Conservation (phyloP, 2,797 vertebrate genomes). For the Delichon dasypus region DNA sequence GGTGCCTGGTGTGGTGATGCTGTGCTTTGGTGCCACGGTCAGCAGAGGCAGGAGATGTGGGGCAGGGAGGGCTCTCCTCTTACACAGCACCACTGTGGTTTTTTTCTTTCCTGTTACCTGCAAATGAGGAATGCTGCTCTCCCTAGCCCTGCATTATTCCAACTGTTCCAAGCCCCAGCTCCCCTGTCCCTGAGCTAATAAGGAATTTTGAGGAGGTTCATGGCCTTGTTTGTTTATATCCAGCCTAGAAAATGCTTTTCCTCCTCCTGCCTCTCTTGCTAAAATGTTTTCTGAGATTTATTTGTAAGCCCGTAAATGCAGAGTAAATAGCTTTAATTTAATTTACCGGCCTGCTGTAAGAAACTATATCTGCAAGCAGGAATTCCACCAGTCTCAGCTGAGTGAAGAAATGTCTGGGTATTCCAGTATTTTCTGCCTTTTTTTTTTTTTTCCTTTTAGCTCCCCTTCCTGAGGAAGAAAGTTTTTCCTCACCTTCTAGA, state of each 20-base stretch:
- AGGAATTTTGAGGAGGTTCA: conserved; percentile 66
- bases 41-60: neutral
- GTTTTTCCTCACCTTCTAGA: neutral
- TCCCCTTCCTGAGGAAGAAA: neutral
- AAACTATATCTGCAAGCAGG: conserved; percentile 23
- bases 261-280: conserved; percentile 25
- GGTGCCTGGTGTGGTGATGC: fast-evolving
- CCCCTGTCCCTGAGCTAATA: conserved; percentile 65
- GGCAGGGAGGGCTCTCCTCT: neutral
- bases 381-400: neutral
- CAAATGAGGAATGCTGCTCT: neutral
- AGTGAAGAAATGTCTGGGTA: neutral
- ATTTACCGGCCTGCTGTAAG: conserved; percentile 62
- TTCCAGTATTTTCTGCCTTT: neutral
- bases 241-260: conserved; percentile 53
- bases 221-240: conserved; percentile 69
- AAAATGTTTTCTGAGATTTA: conserved; percentile 64
- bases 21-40: neutral
- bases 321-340: conserved; percentile 71
- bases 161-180: neutral
- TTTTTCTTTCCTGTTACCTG: neutral
- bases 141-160: neutral
- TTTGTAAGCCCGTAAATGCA: conserved; percentile 66
- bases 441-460: no score
- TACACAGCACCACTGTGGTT: neutral